A percentile compares a stretch with the other conserved stretches of the same genome.
Conservation (phyloP, 2,888 invertebrate genomes). For the Chesias legatella region DNA sequence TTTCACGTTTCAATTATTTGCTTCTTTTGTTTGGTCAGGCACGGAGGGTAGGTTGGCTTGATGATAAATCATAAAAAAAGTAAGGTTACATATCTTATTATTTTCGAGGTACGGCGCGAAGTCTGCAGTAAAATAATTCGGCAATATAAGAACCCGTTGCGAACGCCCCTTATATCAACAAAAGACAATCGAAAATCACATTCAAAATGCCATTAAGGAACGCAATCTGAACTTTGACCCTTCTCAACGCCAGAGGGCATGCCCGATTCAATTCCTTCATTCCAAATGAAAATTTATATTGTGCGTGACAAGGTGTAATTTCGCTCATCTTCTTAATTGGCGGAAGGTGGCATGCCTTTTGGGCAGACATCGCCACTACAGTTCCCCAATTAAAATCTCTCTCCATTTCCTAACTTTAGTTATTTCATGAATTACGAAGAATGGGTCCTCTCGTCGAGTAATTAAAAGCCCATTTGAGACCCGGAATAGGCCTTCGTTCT, state of each 20-base stretch:
- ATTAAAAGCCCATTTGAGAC: slow-evolving; percentile 59
- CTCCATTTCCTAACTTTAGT: slow-evolving; percentile 28
- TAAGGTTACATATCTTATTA: not conserved
- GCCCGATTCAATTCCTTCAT: slow-evolving; percentile 30
- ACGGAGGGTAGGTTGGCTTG: too few species aligned
- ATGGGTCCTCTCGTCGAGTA: slow-evolving; percentile 45
- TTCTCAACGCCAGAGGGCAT: slow-evolving; percentile 35
- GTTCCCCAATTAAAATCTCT: slow-evolving; percentile 50
- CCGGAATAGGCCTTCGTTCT: slow-evolving; percentile 37
- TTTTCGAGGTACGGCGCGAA: too few species aligned
- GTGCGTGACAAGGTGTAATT: slow-evolving; percentile 43
- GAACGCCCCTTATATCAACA: slow-evolving; percentile 7
- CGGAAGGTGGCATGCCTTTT: slow-evolving; percentile 45
- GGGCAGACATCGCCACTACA: slow-evolving; percentile 40
- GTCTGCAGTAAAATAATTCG: too few species aligned
- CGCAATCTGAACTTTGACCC: slow-evolving; percentile 40
- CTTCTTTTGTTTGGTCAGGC: too few species aligned
- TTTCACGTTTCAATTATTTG: slow-evolving; percentile 1
- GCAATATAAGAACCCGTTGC: slow-evolving; percentile 2
- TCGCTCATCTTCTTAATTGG: slow-evolving; percentile 47
- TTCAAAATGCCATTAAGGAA: slow-evolving; percentile 39
- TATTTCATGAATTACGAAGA: slow-evolving; percentile 52
- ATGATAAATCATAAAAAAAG: too few species aligned
- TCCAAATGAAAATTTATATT: slow-evolving; percentile 48
- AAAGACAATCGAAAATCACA: slow-evolving; percentile 27